Conservation (phyloP, 2,888 invertebrate species). For the Coecobrya sp. region DNA sequence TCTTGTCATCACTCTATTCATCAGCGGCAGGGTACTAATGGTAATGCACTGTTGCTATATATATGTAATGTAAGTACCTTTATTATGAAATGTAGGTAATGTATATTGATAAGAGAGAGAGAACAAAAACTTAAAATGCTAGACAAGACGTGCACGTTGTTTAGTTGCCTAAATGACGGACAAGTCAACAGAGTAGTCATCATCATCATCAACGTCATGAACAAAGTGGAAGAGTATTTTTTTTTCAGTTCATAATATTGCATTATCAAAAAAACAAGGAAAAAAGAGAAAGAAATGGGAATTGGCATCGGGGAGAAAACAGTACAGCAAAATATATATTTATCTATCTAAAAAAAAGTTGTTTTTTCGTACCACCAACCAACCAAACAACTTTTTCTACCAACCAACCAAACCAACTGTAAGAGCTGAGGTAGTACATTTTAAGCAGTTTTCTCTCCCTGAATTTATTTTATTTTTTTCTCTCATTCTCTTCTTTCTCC, state of each 20-base stretch:
- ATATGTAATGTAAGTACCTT: too few species aligned
- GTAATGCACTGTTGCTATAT: not conserved
- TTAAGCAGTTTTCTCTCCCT: constrained; percentile 71
- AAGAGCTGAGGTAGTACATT: constrained; percentile 76
- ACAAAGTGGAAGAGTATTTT: constrained; percentile 13
- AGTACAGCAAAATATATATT: constrained; percentile 43
- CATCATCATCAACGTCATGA: constrained; percentile 18
- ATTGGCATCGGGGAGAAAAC: constrained; percentile 62
- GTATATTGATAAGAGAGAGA: not conserved
- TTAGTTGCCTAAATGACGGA: constrained; percentile 77
- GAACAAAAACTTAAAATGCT: constrained; percentile 76
- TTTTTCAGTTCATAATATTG: constrained; percentile 65
- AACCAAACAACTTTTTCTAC: constrained; percentile 41
- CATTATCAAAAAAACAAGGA: constrained; percentile 64
- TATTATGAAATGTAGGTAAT: constrained; percentile 16
- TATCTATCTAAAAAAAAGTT: constrained; percentile 62
- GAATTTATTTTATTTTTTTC: constrained; percentile 46
- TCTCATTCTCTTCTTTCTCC: not conserved
- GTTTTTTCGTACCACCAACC: constrained; percentile 5
- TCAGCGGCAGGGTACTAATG: not conserved
- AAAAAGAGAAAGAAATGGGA: constrained; percentile 51
- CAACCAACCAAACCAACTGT: constrained; percentile 28
- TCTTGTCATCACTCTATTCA: not conserved
- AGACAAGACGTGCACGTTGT: constrained; percentile 80
- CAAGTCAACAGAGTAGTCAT: constrained; percentile 68